Conservation (phyloP, 2,888 invertebrate genomes). For the Caenorhabditis panamensis region DNA sequence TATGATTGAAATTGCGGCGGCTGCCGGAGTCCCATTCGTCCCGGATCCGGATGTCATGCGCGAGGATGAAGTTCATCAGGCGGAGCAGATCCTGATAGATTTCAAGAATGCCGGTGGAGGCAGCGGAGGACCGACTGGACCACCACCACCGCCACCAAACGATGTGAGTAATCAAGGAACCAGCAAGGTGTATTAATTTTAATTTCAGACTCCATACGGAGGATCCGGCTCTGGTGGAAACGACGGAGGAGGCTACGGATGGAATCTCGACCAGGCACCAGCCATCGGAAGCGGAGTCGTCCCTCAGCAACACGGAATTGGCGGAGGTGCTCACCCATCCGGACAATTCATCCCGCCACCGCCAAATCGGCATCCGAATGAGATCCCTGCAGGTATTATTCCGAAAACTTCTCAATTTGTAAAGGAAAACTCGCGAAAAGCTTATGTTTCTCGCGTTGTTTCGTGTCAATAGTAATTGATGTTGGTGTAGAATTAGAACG, state of each 20-base stretch:
- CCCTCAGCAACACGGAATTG: conserved; percentile 8
- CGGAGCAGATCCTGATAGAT: conserved; percentile 81
- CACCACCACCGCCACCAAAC: conserved; percentile 57
- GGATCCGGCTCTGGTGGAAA: conserved; percentile 35
- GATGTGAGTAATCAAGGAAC: conserved; percentile 28
- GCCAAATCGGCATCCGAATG: conserved; percentile 51
- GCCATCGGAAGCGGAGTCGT: conserved; percentile 43
- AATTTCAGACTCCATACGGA: conserved; percentile 51
- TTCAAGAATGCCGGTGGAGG: conserved; percentile 75
- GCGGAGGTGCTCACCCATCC: conserved; percentile 33
- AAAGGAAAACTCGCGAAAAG: background rate
- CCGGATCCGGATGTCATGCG: conserved; percentile 89
- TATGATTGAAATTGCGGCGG: conserved; percentile 95
- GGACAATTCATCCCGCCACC: conserved; percentile 38
- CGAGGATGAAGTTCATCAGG: conserved; percentile 77
- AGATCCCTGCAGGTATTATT: conserved; percentile 29
- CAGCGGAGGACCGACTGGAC: conserved; percentile 39
- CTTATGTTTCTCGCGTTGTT: background rate
- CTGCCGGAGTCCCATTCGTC: conserved; percentile 93
- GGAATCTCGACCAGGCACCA: conserved; percentile 46
- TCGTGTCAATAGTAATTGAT: background rate
- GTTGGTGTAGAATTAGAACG: background rate
- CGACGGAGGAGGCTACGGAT: conserved; percentile 60
- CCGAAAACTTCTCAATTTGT: background rate
- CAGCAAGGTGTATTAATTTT: background rate